These are phyloP conservation scores for Metaphire vulgaris DNA, from an alignment of 1,140 invertebrate genomes.

Conservation along the genomic window DNA sequence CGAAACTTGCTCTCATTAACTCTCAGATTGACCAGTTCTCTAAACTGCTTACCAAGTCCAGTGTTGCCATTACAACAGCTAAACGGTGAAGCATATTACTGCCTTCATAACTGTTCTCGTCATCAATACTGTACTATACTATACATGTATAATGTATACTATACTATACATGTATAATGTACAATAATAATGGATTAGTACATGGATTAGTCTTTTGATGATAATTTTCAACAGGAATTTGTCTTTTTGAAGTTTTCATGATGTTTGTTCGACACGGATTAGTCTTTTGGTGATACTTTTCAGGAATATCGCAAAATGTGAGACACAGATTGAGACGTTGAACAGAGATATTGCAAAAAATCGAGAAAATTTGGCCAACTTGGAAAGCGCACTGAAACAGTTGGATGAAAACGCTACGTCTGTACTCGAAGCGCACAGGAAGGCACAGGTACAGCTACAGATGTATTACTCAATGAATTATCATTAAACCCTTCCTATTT, in stretches of 20 bases:
- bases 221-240: no score
- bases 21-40: constrained; percentile 45
- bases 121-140: no score
- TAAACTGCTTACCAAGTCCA: constrained; percentile 63
- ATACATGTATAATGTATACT: no score
- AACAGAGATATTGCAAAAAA: constrained; percentile 46
- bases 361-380: constrained; percentile 38
- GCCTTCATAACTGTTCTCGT: no score
- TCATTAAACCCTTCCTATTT: background rate
- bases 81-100: constrained; percentile 63
- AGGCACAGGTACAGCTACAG: constrained; percentile 49
- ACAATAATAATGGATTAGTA: no score
- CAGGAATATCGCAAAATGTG: constrained; percentile 66
- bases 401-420: constrained; percentile 45
- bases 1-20: constrained; percentile 41
- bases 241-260: no score
- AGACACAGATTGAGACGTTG: constrained; percentile 58
- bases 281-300: no score
- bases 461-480: no score
- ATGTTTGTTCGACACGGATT: no score
- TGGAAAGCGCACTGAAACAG: constrained; percentile 41
- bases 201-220: no score
- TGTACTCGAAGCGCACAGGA: constrained; percentile 55
- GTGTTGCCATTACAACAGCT: constrained; percentile 74
- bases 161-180: no score